Conservation (phyloP, 1,140 invertebrate species). For the Atta colombica region DNA sequence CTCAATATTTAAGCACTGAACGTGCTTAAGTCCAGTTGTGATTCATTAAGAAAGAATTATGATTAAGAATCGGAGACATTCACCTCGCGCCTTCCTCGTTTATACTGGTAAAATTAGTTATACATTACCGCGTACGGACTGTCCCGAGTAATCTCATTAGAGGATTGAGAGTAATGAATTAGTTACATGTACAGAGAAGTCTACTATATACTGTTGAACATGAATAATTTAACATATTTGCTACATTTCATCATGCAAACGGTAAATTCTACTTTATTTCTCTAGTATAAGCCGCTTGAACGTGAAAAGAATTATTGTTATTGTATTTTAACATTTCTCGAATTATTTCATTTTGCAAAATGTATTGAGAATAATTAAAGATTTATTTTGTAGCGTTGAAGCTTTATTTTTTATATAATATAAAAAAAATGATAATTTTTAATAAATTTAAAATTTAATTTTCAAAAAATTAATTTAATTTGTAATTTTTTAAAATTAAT, state of each 20-base stretch:
- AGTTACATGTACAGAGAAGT: conserved; percentile 38
- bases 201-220: conserved; percentile 32
- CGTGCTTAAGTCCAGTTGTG: not conserved
- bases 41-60: conserved; percentile 49
- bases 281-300: too few relatives aligned
- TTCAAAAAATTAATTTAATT: too few relatives aligned
- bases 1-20: not conserved
- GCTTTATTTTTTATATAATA: not conserved
- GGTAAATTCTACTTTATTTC: conserved; percentile 20
- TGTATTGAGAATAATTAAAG: not conserved
- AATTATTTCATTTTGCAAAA: conserved; percentile 11
- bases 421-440: not conserved
- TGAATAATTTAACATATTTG: conserved; percentile 53
- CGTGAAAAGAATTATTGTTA: conserved; percentile 1
- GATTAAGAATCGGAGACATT: conserved; percentile 24
- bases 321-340: not conserved
- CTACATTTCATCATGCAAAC: conserved; percentile 39
- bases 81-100: not conserved
- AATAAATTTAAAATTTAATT: not conserved
- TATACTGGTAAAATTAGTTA: conserved; percentile 42
- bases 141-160: conserved; percentile 55
- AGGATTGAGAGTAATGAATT: conserved; percentile 62
- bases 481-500: not conserved
- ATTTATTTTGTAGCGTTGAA: not conserved
- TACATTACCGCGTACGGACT: conserved; percentile 38